Conservation (phyloP, 1,140 invertebrate species). For the Bombyx mandarina region DNA sequence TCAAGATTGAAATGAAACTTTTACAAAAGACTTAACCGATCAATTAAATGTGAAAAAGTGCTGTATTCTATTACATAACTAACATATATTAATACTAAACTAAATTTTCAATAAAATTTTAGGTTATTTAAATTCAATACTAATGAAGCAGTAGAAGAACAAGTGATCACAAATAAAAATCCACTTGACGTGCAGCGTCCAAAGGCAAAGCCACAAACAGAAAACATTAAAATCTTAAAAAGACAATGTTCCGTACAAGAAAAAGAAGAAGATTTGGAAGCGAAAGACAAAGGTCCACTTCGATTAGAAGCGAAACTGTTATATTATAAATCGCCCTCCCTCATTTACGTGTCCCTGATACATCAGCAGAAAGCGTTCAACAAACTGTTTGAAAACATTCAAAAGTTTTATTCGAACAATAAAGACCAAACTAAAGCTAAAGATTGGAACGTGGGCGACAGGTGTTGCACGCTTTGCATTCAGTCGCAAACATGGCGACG, state of each 20-base stretch:
- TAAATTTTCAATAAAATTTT: conserved; percentile 15
- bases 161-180: conserved; percentile 33
- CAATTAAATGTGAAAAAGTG: background rate
- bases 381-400: conserved; percentile 56
- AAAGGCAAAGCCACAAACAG: conserved; percentile 8
- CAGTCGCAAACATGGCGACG: conserved; percentile 69
- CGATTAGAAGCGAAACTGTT: conserved; percentile 63
- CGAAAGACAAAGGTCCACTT: conserved; percentile 64
- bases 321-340: conserved; percentile 64
- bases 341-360: conserved; percentile 66
- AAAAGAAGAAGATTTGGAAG: conserved; percentile 30
- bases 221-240: conserved; percentile 19
- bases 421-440: conserved; percentile 24
- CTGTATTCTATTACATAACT: background rate
- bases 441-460: conserved; percentile 50
- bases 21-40: too few species aligned
- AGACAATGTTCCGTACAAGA: conserved; percentile 14
- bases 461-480: conserved; percentile 61
- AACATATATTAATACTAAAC: background rate
- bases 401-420: conserved; percentile 62
- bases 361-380: conserved; percentile 47
- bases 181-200: conserved; percentile 23
- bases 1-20: too few species aligned
- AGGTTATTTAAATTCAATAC: conserved; percentile 47
- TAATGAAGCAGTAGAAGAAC: conserved; percentile 23